These are phyloP conservation scores for Jordanella pulchra DNA, from an alignment of 2,797 vertebrate species.

Conservation along the genomic window DNA sequence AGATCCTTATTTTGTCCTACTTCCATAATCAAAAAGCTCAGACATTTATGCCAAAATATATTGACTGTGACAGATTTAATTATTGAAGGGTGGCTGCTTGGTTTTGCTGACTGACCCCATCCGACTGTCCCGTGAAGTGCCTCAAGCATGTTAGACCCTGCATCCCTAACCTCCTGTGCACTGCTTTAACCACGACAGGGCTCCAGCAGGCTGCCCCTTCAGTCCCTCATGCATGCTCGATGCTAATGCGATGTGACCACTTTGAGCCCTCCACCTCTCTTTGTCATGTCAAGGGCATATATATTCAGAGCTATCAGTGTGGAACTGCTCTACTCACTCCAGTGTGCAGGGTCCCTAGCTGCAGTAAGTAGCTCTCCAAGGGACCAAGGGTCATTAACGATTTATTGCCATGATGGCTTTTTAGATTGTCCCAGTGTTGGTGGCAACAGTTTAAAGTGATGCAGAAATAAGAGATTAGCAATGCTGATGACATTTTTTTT, in stretches of 20 bases:
- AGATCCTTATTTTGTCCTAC: conserved; percentile 21
- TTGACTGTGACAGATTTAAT: conserved; percentile 72
- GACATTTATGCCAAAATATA: conserved; percentile 60
- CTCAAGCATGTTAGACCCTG: conserved; percentile 48
- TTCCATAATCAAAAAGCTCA: conserved; percentile 58
- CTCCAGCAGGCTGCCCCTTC: conserved; percentile 58
- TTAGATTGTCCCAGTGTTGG: conserved; percentile 18
- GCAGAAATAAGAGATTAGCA: conserved; percentile 12
- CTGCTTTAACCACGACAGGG: conserved; percentile 53
- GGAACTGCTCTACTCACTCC: conserved; percentile 40
- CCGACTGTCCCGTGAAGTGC: conserved; percentile 57
- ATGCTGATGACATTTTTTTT: conserved; percentile 12
- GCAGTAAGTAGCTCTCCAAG: conserved; percentile 38
- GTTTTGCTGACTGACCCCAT: conserved; percentile 71
- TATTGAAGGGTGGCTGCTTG: conserved; percentile 73
- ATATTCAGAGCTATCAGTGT: conserved; percentile 61
- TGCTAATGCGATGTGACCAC: conserved; percentile 72
- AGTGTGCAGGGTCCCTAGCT: conserved; percentile 33
- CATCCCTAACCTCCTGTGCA: conserved; percentile 49
- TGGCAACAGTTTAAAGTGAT: conserved; percentile 21
- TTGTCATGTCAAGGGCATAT: conserved; percentile 70
- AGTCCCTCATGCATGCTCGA: conserved; percentile 59
- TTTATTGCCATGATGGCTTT: conserved; percentile 43
- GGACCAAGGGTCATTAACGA: conserved; percentile 51
- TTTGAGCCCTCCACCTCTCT: conserved; percentile 60